A percentile compares a stretch with the other conserved stretches of the same genome.
These are phyloP conservation scores for Rynchops niger DNA, from an alignment of 2,113 vertebrate genomes.

Conservation along the genomic window DNA sequence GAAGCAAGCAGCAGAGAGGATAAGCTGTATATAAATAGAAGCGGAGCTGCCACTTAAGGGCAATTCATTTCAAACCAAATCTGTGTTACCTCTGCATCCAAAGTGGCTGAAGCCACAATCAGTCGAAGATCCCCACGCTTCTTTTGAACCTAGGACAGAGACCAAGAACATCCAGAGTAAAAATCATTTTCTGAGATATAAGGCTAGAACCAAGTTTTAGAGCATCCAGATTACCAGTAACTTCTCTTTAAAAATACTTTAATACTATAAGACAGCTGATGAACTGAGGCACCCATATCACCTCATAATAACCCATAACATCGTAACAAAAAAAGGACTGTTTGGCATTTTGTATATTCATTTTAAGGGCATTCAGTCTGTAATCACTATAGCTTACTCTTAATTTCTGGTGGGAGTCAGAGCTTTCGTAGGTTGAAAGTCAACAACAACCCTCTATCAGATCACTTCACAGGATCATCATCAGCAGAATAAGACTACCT, in stretches of 20 bases:
- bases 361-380: not conserved
- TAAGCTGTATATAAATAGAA: not conserved
- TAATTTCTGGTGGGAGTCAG: not conserved
- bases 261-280: not conserved
- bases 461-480: not conserved
- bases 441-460: not conserved
- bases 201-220: not conserved
- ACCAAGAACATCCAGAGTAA: not conserved
- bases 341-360: not conserved
- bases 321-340: not conserved
- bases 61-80: not conserved
- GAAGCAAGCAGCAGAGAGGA: not conserved
- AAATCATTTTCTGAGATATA: not conserved
- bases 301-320: no score
- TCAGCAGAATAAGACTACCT: not conserved
- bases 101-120: slow-evolving; percentile 95
- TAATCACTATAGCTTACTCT: not conserved
- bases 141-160: slow-evolving; percentile 86
- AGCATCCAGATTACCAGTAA: not conserved
- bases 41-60: not conserved
- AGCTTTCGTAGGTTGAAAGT: not conserved
- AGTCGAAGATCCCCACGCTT: slow-evolving; percentile 93
- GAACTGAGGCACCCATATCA: not conserved
- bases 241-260: not conserved
- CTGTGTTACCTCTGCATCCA: slow-evolving; percentile 91